Percentiles rank a stretch among this genome's conserved stretches.
phyloP scores from a whole-genome alignment of 2,113 vertebrate species.

The Seriola rivoliana region DNA sequence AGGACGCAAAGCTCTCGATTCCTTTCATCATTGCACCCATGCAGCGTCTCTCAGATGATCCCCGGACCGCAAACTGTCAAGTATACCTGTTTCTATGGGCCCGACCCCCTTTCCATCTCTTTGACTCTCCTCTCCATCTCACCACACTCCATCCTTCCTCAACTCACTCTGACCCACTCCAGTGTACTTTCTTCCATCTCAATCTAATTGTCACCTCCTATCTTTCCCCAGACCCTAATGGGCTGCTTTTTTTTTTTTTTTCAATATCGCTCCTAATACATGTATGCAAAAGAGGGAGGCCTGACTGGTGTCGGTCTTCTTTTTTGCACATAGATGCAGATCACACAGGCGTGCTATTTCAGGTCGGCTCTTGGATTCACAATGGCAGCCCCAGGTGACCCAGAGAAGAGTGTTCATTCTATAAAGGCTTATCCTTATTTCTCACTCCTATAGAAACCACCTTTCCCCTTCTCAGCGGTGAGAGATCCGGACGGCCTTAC shows the following conservation, averaged over 20 bases:
- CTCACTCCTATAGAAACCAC: slow-evolving; percentile 54
- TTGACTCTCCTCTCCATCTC: slow-evolving; percentile 62
- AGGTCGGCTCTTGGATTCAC: slow-evolving; percentile 63
- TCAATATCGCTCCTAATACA: slow-evolving; percentile 58
- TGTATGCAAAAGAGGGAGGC: slow-evolving; percentile 66
- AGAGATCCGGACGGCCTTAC: slow-evolving; percentile 66
- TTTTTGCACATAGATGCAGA: slow-evolving; percentile 60
- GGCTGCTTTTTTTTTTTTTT: slow-evolving; percentile 41
- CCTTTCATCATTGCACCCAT: slow-evolving; percentile 80
- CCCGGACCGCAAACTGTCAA: slow-evolving; percentile 79
- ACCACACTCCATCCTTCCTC: slow-evolving; percentile 51
- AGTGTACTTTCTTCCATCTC: slow-evolving; percentile 63
- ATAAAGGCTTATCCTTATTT: slow-evolving; percentile 69
- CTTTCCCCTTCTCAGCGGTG: slow-evolving; percentile 54
- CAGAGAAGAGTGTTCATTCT: slow-evolving; percentile 46
- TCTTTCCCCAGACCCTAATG: slow-evolving; percentile 62
- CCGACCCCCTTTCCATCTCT: slow-evolving; percentile 60
- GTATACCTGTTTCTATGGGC: slow-evolving; percentile 79
- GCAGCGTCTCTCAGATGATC: slow-evolving; percentile 77
- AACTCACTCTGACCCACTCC: slow-evolving; percentile 65
- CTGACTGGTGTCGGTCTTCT: slow-evolving; percentile 45
- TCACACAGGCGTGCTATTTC: slow-evolving; percentile 64
- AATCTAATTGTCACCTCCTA: slow-evolving; percentile 75
- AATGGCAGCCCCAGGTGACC: slow-evolving; percentile 75
- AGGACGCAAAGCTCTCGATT: slow-evolving; percentile 75